A percentile compares a stretch with the other conserved stretches of the same genome.
These are phyloP conservation scores for Cryptus viduatorius DNA, from an alignment of 2,888 invertebrate genomes.

Conservation along the genomic window DNA sequence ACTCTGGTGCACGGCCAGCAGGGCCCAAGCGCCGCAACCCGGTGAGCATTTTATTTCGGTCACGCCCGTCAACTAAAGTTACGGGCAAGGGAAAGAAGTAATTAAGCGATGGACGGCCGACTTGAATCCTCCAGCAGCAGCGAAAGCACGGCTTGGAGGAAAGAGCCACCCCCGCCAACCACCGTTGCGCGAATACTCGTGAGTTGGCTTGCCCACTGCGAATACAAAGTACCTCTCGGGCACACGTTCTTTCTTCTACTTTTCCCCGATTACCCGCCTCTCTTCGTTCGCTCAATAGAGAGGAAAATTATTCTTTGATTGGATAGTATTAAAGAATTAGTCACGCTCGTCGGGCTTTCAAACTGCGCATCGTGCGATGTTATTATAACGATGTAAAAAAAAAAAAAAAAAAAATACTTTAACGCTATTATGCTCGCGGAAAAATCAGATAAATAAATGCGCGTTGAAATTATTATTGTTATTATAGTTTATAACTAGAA, in stretches of 20 bases:
- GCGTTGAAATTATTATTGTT: background rate
- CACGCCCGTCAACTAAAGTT: conserved; percentile 73
- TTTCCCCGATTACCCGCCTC: conserved; percentile 32
- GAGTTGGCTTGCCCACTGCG: conserved; percentile 56
- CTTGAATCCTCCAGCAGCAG: conserved; percentile 54
- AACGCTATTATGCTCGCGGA: background rate
- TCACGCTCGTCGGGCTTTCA: background rate
- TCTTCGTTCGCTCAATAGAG: conserved; percentile 30
- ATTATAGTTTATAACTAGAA: background rate
- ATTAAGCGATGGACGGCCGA: conserved; percentile 73
- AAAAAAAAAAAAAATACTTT: background rate
- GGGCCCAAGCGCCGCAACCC: background rate
- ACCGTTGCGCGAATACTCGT: conserved; percentile 54
- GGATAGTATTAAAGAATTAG: conserved; percentile 41
- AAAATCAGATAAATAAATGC: background rate
- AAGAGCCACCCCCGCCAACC: background rate
- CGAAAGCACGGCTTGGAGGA: conserved; percentile 22
- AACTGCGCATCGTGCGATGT: background rate
- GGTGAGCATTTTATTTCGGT: conserved; percentile 71
- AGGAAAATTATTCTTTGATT: conserved; percentile 54
- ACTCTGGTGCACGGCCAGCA: conserved; percentile 23
- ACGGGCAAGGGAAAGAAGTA: conserved; percentile 71
- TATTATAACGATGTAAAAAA: conserved; percentile 3
- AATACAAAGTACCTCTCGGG: conserved; percentile 60
- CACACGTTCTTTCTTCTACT: conserved; percentile 13